Base-by-base conservation (phyloP, 1,140 invertebrate species). In the Melipona quadrifasciata region DNA sequence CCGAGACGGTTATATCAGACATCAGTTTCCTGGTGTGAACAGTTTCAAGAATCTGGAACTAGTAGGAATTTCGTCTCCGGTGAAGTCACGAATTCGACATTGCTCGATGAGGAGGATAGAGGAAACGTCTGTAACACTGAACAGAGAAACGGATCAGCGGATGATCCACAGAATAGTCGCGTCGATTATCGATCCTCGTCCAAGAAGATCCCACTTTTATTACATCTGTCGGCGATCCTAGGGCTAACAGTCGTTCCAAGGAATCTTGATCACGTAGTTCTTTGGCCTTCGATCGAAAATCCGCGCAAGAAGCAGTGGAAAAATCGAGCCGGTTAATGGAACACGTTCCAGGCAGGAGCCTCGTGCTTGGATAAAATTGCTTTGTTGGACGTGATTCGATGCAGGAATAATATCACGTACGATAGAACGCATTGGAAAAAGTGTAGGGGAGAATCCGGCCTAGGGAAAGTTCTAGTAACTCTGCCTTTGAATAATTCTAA, bases 1-100 rank as follows among this genome's bases (percentile, higher is more conserved):
- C 3, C 0, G 31, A 19, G 16, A 19, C 27, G n/a, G n/a, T n/a
- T n/a, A n/a, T n/a, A n/a, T n/a, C 16, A 10, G 27, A 27, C 17
- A 11, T 19, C 27, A 2, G 31, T 34, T n/a, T 67, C 6, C 65
- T 19, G 16, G 19, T 34, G 19, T 19, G 27, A 65, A 17, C 31
- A 67, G 17, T 19, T 34, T 67, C n/a, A 65, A 65, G 64, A 67
- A 34, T 1, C 65, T 67, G 19, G 65, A 67, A 67, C 65, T 67
- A 10, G 27, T 2, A 31, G 19, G 8, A 31, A 67, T 67, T 31
- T 17, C 34, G 65, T 17, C 27, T 34, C 31, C 31, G 31, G 11
- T 27, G 31, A 67, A 67, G 65, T 67, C 65, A 67, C 65, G 65
- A 67, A 67, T 17, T 67, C 27, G 27, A 31, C 64, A 65, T 65